Evolutionary conservation across 1,140 invertebrate species (phyloP).

Genomic region (Oscheius sp.): DNA sequence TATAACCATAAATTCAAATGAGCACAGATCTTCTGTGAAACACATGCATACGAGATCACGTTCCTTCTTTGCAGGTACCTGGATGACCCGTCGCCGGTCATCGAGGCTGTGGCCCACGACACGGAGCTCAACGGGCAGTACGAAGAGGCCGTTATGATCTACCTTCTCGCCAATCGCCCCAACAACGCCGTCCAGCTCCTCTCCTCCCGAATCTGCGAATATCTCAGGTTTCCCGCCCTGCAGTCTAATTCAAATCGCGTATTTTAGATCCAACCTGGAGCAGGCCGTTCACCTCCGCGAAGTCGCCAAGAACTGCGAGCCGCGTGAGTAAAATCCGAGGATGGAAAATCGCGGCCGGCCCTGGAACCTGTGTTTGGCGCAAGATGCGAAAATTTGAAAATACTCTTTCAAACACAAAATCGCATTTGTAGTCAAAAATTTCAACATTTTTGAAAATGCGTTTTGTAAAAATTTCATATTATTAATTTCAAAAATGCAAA

Average conservation of each 20-base stretch:
- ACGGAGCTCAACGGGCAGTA: constrained; percentile 20
- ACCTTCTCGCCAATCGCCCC: constrained; percentile 13
- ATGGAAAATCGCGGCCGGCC: too few relatives aligned
- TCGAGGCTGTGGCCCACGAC: constrained; percentile 13
- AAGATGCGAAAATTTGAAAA: too few relatives aligned
- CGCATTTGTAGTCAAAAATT: too few relatives aligned
- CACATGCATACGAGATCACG: too few relatives aligned
- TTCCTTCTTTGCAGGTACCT: constrained; percentile 25
- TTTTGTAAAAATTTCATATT: too few relatives aligned
- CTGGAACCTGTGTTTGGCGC: too few relatives aligned
- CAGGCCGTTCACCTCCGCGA: background rate
- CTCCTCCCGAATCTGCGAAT: constrained; percentile 12
- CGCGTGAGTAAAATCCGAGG: too few relatives aligned
- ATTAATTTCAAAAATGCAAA: too few relatives aligned
- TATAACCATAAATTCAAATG: too few relatives aligned
- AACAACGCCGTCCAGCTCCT: constrained; percentile 12
- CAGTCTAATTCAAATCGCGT: background rate
- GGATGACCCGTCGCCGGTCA: constrained; percentile 24
- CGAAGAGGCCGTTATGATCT: constrained; percentile 21
- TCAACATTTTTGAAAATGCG: too few relatives aligned
- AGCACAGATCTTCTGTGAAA: too few relatives aligned
- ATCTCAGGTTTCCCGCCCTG: background rate
- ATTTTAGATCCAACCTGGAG: background rate
- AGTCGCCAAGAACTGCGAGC: background rate
- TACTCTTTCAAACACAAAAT: too few relatives aligned